Evolutionary conservation across 2,797 vertebrate species (phyloP).

Genomic region (Chiloscyllium punctatum): DNA sequence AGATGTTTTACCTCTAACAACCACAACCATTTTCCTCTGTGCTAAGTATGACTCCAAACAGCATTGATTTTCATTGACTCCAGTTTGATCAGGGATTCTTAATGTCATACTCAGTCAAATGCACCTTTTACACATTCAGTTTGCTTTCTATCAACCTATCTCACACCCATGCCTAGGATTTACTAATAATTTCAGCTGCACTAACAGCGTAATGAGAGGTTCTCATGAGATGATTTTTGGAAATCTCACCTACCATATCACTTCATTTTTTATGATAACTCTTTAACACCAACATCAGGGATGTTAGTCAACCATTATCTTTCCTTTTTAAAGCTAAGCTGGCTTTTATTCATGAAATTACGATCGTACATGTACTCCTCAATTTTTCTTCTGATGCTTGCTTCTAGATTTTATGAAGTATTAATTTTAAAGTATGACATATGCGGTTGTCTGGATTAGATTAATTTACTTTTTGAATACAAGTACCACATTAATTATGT

Average conservation of each 20-base stretch:
- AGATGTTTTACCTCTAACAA: too few relatives aligned
- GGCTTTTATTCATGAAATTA: neutral
- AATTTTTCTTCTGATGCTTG: neutral
- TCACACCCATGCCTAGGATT: neutral
- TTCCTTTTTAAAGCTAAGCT: neutral
- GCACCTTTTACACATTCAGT: too few relatives aligned
- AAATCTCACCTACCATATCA: neutral
- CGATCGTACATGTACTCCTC: neutral
- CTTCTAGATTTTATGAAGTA: neutral
- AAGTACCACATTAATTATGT: neutral
- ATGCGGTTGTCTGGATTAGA: neutral
- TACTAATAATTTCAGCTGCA: neutral
- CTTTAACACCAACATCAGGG: neutral
- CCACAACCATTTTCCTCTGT: too few relatives aligned
- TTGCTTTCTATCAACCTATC: neutral
- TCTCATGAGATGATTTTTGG: neutral
- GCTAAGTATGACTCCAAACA: too few relatives aligned
- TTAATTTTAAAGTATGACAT: neutral
- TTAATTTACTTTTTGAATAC: neutral
- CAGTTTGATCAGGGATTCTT: too few relatives aligned
- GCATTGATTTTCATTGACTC: too few relatives aligned
- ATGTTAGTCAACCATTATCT: neutral
- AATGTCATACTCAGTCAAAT: too few relatives aligned
- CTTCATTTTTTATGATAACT: neutral
- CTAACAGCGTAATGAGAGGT: neutral